These are phyloP conservation scores for Apodemia hepburni DNA, from an alignment of 2,888 invertebrate species.

Conservation along the genomic window DNA sequence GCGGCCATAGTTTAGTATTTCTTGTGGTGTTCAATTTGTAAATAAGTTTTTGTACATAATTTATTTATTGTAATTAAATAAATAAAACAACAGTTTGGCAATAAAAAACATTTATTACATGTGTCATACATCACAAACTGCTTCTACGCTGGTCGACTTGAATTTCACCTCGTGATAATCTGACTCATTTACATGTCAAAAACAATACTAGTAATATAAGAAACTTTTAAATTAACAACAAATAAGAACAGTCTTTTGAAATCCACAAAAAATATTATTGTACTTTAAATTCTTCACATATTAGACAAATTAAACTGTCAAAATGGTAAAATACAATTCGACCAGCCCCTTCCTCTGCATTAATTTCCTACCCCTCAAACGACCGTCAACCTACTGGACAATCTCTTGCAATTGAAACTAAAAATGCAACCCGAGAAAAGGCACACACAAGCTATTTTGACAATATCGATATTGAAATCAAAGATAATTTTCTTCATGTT, in stretches of 20 bases:
- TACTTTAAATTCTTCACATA: background rate
- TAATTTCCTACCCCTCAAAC: constrained; percentile 19
- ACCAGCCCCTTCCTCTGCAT: constrained; percentile 14
- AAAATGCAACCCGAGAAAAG: background rate
- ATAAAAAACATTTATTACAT: constrained; percentile 72
- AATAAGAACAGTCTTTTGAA: background rate
- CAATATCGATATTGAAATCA: background rate
- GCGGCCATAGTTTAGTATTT: background rate
- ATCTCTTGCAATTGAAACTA: constrained; percentile 16
- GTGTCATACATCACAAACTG: constrained; percentile 37
- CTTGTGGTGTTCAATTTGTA: constrained; percentile 56
- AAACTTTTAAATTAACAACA: background rate
- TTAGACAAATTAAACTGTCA: background rate
- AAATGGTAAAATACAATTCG: constrained; percentile 11
- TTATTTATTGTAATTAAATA: constrained; percentile 24
- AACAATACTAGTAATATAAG: background rate
- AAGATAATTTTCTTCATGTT: too few species aligned
- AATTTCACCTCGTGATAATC: background rate
- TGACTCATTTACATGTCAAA: background rate
- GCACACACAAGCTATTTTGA: background rate
- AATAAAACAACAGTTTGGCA: constrained; percentile 67
- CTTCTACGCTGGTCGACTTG: constrained; percentile 21
- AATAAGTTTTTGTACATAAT: constrained; percentile 51
- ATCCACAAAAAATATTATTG: background rate
- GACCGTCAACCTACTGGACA: constrained; percentile 27